A percentile compares a stretch with the other conserved stretches of the same genome.
Evolutionary conservation across 2,113 vertebrate species (phyloP).

Genomic region (Tragelaphus imberbis): DNA sequence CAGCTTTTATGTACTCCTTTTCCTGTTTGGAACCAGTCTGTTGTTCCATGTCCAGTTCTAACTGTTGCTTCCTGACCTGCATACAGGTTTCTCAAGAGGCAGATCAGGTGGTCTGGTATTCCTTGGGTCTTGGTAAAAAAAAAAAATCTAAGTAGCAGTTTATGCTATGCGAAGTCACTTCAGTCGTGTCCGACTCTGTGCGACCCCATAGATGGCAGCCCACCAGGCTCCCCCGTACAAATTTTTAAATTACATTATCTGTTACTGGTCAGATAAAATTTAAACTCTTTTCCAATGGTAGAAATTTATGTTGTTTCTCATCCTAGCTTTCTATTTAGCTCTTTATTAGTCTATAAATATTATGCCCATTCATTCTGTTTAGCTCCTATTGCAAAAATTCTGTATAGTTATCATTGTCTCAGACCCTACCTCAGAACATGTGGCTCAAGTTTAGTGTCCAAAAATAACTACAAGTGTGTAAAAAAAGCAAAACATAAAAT

Average conservation of each 20-base stretch:
- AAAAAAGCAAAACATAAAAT: neutral
- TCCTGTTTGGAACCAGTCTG: too few relatives aligned
- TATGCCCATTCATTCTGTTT: neutral
- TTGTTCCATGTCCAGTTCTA: too few relatives aligned
- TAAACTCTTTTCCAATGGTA: neutral
- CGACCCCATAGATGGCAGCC: too few relatives aligned
- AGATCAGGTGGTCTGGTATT: too few relatives aligned
- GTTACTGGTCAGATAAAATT: neutral
- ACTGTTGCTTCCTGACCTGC: too few relatives aligned
- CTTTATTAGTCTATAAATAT: slow-evolving; percentile 1
- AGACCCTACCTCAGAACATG: neutral
- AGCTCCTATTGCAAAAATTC: neutral
- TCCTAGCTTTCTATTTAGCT: neutral
- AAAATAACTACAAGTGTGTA: neutral
- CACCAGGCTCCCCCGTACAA: neutral
- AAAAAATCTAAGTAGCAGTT: neutral
- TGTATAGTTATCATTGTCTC: neutral
- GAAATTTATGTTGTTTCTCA: neutral
- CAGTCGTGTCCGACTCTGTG: too few relatives aligned
- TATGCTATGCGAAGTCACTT: neutral
- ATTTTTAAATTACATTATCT: neutral
- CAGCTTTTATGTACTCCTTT: too few relatives aligned
- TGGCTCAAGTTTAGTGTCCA: neutral
- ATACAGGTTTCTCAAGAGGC: too few relatives aligned
- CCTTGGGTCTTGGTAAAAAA: neutral